Percentiles rank a stretch among this genome's conserved stretches.
Evolutionary conservation across 2,113 vertebrate species (phyloP).

Genomic region (Equus przewalskii): DNA sequence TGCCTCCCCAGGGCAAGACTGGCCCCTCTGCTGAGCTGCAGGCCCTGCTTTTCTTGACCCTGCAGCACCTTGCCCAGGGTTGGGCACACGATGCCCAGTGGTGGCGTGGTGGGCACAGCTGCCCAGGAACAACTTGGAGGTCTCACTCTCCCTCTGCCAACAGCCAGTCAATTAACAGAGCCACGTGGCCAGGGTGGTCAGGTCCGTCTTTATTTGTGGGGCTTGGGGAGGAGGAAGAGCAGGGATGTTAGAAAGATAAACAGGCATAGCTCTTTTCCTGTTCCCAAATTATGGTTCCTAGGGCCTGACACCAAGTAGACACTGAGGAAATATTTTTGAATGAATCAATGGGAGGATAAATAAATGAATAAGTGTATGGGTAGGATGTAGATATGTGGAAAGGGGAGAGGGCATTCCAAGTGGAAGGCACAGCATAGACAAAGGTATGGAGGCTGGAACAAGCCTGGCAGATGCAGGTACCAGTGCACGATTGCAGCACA

Average conservation of each 20-base stretch:
- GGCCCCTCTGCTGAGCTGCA: background rate
- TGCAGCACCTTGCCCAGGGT: no score
- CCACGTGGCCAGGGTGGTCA: accelerated
- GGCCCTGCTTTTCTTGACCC: background rate
- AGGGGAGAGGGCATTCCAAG: background rate
- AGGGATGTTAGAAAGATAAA: background rate
- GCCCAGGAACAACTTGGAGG: background rate
- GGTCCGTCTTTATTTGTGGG: background rate
- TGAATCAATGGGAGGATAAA: background rate
- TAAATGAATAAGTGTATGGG: accelerated
- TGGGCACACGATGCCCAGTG: background rate
- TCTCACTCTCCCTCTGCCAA: background rate
- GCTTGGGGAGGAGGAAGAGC: background rate
- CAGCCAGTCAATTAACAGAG: background rate
- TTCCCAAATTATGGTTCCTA: no score
- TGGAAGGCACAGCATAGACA: accelerated
- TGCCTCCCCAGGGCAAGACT: background rate
- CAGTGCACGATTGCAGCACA: background rate
- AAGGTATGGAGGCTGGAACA: background rate
- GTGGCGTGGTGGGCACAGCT: background rate
- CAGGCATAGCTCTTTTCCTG: background rate
- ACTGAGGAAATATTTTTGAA: no score
- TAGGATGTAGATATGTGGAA: accelerated
- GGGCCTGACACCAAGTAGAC: background rate
- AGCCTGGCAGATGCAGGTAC: accelerated